Evolutionary conservation across 1,140 invertebrate genomes (phyloP), one percentile per base, ranked within the genome.

Genomic region (Procambarus clarkii): DNA sequence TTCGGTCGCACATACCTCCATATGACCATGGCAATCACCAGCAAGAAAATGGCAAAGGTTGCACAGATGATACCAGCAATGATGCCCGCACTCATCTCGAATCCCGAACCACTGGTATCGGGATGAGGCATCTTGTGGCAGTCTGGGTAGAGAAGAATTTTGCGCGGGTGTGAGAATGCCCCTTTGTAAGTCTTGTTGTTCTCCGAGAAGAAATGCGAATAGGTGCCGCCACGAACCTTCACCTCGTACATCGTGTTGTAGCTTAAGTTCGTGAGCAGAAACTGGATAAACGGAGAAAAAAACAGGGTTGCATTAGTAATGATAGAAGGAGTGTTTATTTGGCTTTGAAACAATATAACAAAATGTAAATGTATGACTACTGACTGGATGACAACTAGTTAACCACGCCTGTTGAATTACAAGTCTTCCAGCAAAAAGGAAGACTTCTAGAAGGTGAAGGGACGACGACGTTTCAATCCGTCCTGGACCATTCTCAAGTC

Each of bases 191-290:
- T 95, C 94, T 96, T 95, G 95, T 95, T 86, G 54, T 93, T 93
- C 46, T 92, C 87, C 21, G 94, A 94, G 94, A 97, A 95, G 93
- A 96, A 95, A 48, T 96, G 95, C 94, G 97, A 97, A 83, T 95
- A 95, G 4, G 97, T 96, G 21, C 96, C 96, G 58, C 96, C 97
- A 89, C 96, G 95, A 54, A 98, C 95, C 94, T 96, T 96, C 45
- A 97, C 95, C 94, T 97, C 96, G 94, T 97, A 97, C 94, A 96
- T 95, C 0, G 95, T 96, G 94, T 97, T 96, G 91, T 96, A 96
- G 80, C 97, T 97, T 85, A 97, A 95, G 94, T 98, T 97, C 86
- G 96, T 95, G 92, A 97, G 95, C 69, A 96, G 95, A 94, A 96
- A 96, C 97, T 97, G 94, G 50, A 96, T 95, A 81, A 87, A 79